Evolutionary conservation across 2,888 invertebrate species (phyloP).

Genomic region (Druceiella hillmani): DNA sequence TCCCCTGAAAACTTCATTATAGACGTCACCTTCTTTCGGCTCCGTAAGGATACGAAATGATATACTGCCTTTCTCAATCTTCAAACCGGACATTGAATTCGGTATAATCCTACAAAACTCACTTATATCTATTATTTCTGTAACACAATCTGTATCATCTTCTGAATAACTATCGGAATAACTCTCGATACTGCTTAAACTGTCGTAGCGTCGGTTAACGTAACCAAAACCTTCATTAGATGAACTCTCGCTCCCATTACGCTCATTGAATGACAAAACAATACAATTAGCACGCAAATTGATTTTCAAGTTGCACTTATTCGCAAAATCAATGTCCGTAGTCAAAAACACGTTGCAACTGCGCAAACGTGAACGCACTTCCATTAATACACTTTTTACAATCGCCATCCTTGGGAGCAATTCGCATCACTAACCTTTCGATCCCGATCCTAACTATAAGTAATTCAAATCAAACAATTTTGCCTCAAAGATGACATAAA

Average conservation of each 20-base stretch:
- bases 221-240: constrained; percentile 28
- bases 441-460: no score
- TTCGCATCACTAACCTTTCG: no score
- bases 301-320: constrained; percentile 43
- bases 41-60: constrained; percentile 47
- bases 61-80: constrained; percentile 42
- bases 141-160: constrained; percentile 34
- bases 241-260: constrained; percentile 1
- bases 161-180: constrained; percentile 43
- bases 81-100: constrained; percentile 48
- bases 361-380: constrained; percentile 53
- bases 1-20: constrained; percentile 32
- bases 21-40: constrained; percentile 43
- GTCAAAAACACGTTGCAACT: constrained; percentile 57
- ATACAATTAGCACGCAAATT: constrained; percentile 45
- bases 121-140: constrained; percentile 35
- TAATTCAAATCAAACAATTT: no score
- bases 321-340: constrained; percentile 39
- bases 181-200: constrained; percentile 45
- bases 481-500: no score
- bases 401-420: no score
- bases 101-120: constrained; percentile 45
- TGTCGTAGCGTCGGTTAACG: constrained; percentile 32
- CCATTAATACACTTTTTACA: constrained; percentile 51
- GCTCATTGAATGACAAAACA: constrained; percentile 28